Evolutionary conservation across 2,113 vertebrate genomes (phyloP).

Genomic region (Ptychochromis oligacanthus): DNA sequence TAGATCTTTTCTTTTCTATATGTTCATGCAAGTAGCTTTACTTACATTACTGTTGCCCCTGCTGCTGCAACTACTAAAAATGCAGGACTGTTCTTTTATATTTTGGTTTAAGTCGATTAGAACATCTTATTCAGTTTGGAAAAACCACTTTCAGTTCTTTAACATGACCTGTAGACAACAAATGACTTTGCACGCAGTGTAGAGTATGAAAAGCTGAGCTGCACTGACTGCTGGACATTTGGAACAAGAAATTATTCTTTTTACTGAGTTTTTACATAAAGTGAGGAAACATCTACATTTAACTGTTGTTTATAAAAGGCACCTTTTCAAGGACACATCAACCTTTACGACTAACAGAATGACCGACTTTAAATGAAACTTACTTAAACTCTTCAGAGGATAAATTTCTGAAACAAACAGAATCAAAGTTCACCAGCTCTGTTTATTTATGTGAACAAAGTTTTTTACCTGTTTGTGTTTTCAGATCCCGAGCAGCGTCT

Average conservation of each 20-base stretch:
- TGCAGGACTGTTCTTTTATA: background rate
- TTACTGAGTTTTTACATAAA: background rate
- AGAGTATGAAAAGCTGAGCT: background rate
- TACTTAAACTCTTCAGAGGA: background rate
- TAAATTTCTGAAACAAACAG: background rate
- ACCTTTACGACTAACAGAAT: too few species aligned
- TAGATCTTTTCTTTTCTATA: background rate
- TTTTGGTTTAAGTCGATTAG: too few species aligned
- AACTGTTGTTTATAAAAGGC: background rate
- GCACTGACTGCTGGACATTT: background rate
- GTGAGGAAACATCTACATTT: background rate
- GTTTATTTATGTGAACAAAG: background rate
- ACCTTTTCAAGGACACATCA: too few species aligned
- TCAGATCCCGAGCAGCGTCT: conserved; percentile 21
- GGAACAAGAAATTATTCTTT: background rate
- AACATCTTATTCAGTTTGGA: too few species aligned
- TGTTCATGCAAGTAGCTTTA: background rate
- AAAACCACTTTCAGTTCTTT: background rate
- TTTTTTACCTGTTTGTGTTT: conserved; percentile 46
- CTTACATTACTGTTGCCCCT: background rate
- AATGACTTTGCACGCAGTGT: background rate
- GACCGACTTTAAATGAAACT: background rate
- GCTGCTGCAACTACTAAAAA: background rate
- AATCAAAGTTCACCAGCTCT: background rate
- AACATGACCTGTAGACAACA: background rate